phyloP scores from a whole-genome alignment of 2,888 invertebrate genomes.

The Kuschelorhynchus macadamiae region DNA sequence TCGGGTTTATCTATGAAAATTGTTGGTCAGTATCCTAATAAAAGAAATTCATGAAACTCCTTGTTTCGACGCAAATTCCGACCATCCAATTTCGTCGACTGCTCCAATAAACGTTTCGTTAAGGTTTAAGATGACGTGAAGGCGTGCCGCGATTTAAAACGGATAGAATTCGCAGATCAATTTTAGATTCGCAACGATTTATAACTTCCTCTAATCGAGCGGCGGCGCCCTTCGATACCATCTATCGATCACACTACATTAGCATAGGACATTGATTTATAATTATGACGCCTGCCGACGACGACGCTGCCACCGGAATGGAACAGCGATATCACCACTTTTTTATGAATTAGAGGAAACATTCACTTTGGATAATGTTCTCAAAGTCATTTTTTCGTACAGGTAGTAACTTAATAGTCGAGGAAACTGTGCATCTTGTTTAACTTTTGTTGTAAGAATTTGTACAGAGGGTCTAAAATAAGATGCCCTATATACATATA shows the following conservation, averaged over 20 bases:
- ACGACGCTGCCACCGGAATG: constrained; percentile 27
- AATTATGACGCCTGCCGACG: constrained; percentile 62
- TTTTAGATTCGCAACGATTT: constrained; percentile 69
- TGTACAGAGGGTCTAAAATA: too few relatives aligned
- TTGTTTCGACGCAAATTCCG: too few relatives aligned
- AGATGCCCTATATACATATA: too few relatives aligned
- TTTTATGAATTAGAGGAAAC: constrained; percentile 58
- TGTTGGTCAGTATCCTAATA: too few relatives aligned
- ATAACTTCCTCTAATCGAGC: constrained; percentile 68
- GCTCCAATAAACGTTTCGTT: not conserved
- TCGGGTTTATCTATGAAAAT: too few relatives aligned
- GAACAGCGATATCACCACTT: constrained; percentile 49
- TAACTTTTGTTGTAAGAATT: too few relatives aligned
- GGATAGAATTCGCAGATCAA: constrained; percentile 68
- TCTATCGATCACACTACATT: constrained; percentile 69
- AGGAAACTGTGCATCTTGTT: too few relatives aligned
- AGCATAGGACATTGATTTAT: constrained; percentile 70
- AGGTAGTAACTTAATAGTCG: too few relatives aligned
- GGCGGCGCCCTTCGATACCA: constrained; percentile 62
- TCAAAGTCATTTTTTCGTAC: too few relatives aligned
- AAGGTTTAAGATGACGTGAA: constrained; percentile 61
- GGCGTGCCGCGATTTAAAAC: constrained; percentile 66
- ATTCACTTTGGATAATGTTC: constrained; percentile 51
- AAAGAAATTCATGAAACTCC: too few relatives aligned
- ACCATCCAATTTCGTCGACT: not conserved